Percentiles rank a stretch among this genome's conserved stretches.
Conservation (phyloP, 2,797 vertebrate genomes). For the Oryzias dopingdopingensis region DNA sequence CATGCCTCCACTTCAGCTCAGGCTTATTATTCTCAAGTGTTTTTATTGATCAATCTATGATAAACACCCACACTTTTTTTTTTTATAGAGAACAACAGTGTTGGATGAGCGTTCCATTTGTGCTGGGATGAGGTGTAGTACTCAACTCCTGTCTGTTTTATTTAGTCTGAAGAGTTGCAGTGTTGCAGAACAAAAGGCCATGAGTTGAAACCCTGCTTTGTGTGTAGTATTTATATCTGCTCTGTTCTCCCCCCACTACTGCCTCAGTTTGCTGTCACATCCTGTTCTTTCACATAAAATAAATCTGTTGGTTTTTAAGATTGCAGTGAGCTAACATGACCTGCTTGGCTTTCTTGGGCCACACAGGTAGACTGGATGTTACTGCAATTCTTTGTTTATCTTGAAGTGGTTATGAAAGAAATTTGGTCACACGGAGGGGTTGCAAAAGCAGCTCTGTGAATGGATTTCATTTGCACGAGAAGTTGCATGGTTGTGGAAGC, state of each 20-base stretch:
- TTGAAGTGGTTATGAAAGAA: background rate
- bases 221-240: slow-evolving; percentile 63
- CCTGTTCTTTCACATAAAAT: slow-evolving; percentile 40
- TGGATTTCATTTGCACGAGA: background rate
- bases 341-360: slow-evolving; percentile 15
- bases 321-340: slow-evolving; percentile 13
- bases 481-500: background rate
- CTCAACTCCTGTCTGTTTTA: slow-evolving; percentile 38
- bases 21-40: slow-evolving; percentile 36
- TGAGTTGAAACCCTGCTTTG: slow-evolving; percentile 57
- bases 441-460: background rate
- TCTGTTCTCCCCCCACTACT: slow-evolving; percentile 27
- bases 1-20: slow-evolving; percentile 16
- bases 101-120: slow-evolving; percentile 8
- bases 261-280: slow-evolving; percentile 28
- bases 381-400: background rate
- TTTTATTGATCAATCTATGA: slow-evolving; percentile 52
- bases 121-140: slow-evolving; percentile 12
- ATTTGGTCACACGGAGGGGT: background rate
- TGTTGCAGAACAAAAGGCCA: slow-evolving; percentile 53
- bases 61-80: slow-evolving; percentile 22
- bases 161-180: slow-evolving; percentile 55
- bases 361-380: slow-evolving; percentile 8
- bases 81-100: slow-evolving; percentile 36
- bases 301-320: slow-evolving; percentile 40